Base-by-base conservation (phyloP, 2,113 vertebrate genomes). In the Gila orcuttii region DNA sequence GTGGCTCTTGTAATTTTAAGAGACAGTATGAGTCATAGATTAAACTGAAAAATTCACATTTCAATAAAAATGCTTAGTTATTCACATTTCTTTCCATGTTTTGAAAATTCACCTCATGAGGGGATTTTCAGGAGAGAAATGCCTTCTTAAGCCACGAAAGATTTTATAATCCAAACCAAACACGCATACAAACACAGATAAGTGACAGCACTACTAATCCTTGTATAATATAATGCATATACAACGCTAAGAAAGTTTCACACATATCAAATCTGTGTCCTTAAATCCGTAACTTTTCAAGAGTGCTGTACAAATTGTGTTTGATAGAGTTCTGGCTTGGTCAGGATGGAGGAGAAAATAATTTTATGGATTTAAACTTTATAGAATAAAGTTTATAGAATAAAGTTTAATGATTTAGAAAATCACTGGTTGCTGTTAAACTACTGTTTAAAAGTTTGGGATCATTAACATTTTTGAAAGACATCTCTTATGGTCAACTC, bases 331-430 rank as follows among this genome's bases (percentile, higher is more conserved):
- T 69, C 62, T 69, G 62, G 60, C 25, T 23, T 31, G 39, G 42
- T 79, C 86, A 89, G 87, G 85, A 89, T 25, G 69, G 83, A 90
- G 82, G 84, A 81, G 85, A 75, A 84, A 86, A 92, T 91, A 87
- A 3, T 52, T 82, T 50, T 55, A 55, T 69, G 64, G 17, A 52
- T 82, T 82, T 47, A 45, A 64, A 80, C 13, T 80, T 80, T n/a
- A 45, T 19, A 39, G 39, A 64, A 80, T 62, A n/a, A 60, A 79
- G 23, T 28, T 62, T 79, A 45, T 19, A 39, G 39, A 64, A 80
- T 62, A n/a, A 79, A 79, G 36, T 28, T 62, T 79, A 62, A 62
- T 42, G 55, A 2, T 45, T 62, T 23, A 80, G 36, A 64, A 80
- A 80, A 47, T 6, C 13, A 42, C 12, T 45, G 39, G 11, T 47